Conservation (phyloP, 1,140 invertebrate species). For the Caenorhabditis latens region DNA sequence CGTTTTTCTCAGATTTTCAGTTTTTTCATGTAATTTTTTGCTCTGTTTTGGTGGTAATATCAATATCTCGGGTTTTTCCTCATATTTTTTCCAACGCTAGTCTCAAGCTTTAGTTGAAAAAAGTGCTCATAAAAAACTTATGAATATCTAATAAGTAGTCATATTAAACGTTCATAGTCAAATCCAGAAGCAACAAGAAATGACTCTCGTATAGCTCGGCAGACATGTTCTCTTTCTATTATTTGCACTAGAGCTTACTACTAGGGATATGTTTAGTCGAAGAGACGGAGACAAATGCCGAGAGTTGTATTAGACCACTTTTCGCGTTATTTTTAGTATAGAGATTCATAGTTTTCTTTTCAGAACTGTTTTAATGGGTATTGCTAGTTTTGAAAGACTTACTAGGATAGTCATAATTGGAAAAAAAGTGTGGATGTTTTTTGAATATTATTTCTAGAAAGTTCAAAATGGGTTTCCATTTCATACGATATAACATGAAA, state of each 20-base stretch:
- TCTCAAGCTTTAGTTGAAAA: too few relatives aligned
- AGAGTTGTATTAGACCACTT: neutral
- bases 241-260: conserved; percentile 20
- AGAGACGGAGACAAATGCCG: neutral
- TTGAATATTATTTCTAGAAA: too few relatives aligned
- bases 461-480: too few relatives aligned
- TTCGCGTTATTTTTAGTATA: neutral
- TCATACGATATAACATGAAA: too few relatives aligned
- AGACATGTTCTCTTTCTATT: neutral
- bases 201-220: conserved; percentile 7
- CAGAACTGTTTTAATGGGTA: too few relatives aligned
- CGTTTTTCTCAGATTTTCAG: neutral
- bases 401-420: too few relatives aligned
- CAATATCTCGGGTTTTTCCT: too few relatives aligned
- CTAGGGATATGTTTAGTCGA: neutral
- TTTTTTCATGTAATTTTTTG: too few relatives aligned
- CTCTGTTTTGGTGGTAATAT: too few relatives aligned
- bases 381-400: too few relatives aligned
- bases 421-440: too few relatives aligned
- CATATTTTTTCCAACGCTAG: too few relatives aligned
- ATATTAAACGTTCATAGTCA: neutral
- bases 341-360: neutral
- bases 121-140: neutral
- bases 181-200: neutral
- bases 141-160: neutral